Evolutionary conservation across 2,888 invertebrate genomes (phyloP).

Genomic region (Phengaris arion): DNA sequence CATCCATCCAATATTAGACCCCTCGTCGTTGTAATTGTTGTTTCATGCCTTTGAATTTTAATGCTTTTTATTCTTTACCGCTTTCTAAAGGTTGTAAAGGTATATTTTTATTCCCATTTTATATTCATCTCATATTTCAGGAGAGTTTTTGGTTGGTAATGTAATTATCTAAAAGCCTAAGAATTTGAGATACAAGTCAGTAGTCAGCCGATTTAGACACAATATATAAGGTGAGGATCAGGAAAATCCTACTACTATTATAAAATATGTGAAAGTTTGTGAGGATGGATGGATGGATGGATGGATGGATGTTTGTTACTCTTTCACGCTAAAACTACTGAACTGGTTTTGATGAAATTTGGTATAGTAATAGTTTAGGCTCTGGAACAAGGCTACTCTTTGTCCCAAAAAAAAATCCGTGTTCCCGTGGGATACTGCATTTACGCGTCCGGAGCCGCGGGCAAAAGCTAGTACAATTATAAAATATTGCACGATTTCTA

Average conservation of each 20-base stretch:
- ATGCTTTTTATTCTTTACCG: not conserved
- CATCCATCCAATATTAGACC: not conserved
- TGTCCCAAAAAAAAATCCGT: too few relatives aligned
- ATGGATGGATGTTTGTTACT: too few relatives aligned
- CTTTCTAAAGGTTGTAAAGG: slow-evolving; percentile 1
- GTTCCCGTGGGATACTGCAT: too few relatives aligned
- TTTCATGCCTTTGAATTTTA: not conserved
- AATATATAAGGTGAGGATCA: too few relatives aligned
- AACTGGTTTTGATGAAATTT: too few relatives aligned
- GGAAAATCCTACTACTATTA: not conserved
- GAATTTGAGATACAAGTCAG: not conserved
- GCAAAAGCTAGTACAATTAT: not conserved
- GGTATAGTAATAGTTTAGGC: too few relatives aligned
- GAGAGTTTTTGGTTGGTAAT: not conserved
- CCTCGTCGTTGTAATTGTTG: not conserved
- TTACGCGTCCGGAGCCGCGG: not conserved
- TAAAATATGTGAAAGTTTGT: not conserved
- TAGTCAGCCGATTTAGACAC: not conserved
- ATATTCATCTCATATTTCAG: not conserved
- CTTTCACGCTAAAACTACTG: too few relatives aligned
- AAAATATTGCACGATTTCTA: slow-evolving; percentile 2
- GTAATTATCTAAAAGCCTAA: slow-evolving; percentile 3
- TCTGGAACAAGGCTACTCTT: too few relatives aligned
- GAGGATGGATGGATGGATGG: too few relatives aligned
- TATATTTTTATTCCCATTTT: not conserved